Percentiles rank a stretch among this genome's conserved stretches.
phyloP scores from a whole-genome alignment of 2,888 invertebrate species.

The Cepaea hortensis region DNA sequence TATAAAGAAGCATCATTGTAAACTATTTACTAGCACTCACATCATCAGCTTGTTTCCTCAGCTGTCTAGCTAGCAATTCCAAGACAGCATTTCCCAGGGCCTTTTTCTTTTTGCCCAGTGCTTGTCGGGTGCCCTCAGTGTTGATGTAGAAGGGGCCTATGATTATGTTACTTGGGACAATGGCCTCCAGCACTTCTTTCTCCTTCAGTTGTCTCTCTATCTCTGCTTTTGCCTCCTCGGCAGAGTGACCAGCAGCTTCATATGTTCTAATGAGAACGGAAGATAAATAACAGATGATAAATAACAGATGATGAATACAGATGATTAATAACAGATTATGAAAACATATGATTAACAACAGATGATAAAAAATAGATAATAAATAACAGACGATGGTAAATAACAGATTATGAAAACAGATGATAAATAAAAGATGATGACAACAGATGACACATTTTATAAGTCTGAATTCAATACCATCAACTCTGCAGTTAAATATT shows the following conservation, averaged over 20 bases:
- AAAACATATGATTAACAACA: too few relatives aligned
- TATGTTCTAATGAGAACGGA: slow-evolving; percentile 75
- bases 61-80: slow-evolving; percentile 84
- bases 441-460: too few relatives aligned
- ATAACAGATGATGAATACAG: neutral
- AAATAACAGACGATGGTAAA: too few relatives aligned
- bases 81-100: slow-evolving; percentile 84
- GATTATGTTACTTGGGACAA: slow-evolving; percentile 83
- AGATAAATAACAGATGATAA: neutral
- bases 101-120: slow-evolving; percentile 84
- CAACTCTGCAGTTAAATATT: too few relatives aligned
- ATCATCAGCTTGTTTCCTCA: slow-evolving; percentile 82
- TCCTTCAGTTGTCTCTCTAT: slow-evolving; percentile 82
- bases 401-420: too few relatives aligned
- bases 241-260: slow-evolving; percentile 81
- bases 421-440: too few relatives aligned
- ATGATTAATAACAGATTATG: neutral
- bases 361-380: too few relatives aligned
- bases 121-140: slow-evolving; percentile 82
- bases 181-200: slow-evolving; percentile 82
- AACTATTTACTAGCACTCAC: slow-evolving; percentile 75
- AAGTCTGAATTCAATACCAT: too few relatives aligned
- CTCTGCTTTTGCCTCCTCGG: slow-evolving; percentile 84
- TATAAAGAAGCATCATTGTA: too few relatives aligned
- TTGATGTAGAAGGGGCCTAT: slow-evolving; percentile 88